A percentile compares a stretch with the other conserved stretches of the same genome.
Conservation (phyloP, 2,888 invertebrate species). For the Platycheirus albimanus region DNA sequence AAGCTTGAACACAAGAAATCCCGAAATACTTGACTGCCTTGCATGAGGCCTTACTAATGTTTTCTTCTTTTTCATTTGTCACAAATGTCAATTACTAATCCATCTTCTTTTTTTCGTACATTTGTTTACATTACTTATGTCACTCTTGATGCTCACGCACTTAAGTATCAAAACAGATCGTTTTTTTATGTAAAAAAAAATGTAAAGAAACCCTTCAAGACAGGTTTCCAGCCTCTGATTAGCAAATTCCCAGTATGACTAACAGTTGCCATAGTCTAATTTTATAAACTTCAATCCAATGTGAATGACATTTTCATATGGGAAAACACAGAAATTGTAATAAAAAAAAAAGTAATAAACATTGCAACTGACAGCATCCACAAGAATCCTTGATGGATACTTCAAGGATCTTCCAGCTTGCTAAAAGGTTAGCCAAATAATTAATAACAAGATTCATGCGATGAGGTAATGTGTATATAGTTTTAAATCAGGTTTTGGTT, state of each 20-base stretch:
- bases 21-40: conserved; percentile 6
- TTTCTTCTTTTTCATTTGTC: too few relatives aligned
- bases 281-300: background rate
- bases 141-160: background rate
- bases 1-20: background rate
- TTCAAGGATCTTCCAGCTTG: background rate
- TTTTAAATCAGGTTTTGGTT: conserved; percentile 32
- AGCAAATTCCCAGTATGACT: conserved; percentile 8
- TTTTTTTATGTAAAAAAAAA: background rate
- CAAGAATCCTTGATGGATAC: background rate
- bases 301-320: background rate
- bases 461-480: conserved; percentile 45
- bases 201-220: background rate
- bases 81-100: too few relatives aligned
- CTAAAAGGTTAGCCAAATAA: background rate
- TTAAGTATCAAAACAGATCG: background rate
- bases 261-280: background rate
- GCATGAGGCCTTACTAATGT: background rate
- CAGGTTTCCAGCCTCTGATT: background rate
- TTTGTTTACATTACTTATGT: conserved; percentile 11
- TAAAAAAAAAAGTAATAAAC: background rate
- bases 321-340: background rate
- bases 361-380: background rate
- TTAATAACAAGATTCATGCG: conserved; percentile 1
- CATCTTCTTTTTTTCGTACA: too few relatives aligned